Base-by-base conservation (phyloP, 1,140 invertebrate genomes). In the Caerostris darwini region DNA sequence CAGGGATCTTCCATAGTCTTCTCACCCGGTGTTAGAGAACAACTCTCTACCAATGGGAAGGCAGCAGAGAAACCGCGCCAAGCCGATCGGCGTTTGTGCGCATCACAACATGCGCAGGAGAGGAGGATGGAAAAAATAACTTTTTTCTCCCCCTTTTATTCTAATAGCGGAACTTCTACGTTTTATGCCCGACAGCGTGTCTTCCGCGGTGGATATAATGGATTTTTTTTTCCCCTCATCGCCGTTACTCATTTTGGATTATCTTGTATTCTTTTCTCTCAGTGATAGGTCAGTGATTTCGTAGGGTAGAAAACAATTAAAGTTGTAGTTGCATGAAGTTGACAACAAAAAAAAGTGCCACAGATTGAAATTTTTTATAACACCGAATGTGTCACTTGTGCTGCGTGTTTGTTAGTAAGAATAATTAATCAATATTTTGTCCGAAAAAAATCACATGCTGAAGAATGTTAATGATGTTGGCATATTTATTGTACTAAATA, bases 81-180 rank as follows among this genome's bases (percentile, higher is more conserved):
- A 77, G 69, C 50, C 50, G 69, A 50, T 19, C 50, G 50, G 19
- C 7, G 34, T 50, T 34, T 50, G 69, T 67, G 90, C 81, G 90
- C 90, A 92, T 85, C 77, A 92, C 90, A 92, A 92, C 90, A 92
- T 59, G 90, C 90, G 90, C 90, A 92, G 19, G 8, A 57, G 7
- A 59, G 58, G 57, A 56, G 82, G 58, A 92, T 54, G 58, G 17
- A 85, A 53, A 53, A 77, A 77, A 53, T 12, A 57, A 59, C 2
- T 67, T 92, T 58, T 83, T 0, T 19, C 54, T 14, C 82, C n/a
- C 19, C 50, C 19, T 12, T 83, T 83, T 83, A 83, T 83, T 83
- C 14, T 83, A 58, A 57, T 83, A 83, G 82, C 82, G 82, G 82
- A 83, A 83, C 82, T 83, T 54, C 50, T 7, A 57, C 14, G 53